Evolutionary conservation across 2,888 invertebrate species (phyloP).

Genomic region (Tuberolachnus salignus): DNA sequence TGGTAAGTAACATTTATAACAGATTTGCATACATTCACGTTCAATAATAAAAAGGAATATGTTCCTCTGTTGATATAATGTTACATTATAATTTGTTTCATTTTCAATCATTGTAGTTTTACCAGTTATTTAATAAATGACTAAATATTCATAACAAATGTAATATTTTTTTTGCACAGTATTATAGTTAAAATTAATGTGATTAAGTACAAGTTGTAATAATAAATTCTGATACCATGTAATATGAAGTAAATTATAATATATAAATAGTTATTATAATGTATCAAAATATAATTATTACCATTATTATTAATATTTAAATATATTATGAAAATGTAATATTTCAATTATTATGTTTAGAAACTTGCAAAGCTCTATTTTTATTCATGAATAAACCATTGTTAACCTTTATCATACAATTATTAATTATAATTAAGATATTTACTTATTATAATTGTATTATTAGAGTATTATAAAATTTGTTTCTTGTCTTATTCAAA

Average conservation of each 20-base stretch:
- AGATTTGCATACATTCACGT: background rate
- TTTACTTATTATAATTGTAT: constrained; percentile 5
- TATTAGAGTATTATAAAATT: constrained; percentile 7
- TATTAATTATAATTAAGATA: constrained; percentile 21
- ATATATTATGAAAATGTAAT: constrained; percentile 14
- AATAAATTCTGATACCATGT: constrained; percentile 23
- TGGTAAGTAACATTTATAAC: background rate
- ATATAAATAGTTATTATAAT: background rate
- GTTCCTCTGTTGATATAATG: background rate
- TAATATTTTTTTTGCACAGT: constrained; percentile 48
- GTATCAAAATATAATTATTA: constrained; percentile 32
- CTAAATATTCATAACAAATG: constrained; percentile 14
- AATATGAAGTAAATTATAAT: background rate
- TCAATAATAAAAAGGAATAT: background rate
- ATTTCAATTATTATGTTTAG: constrained; percentile 19
- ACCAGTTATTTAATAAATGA: constrained; percentile 17
- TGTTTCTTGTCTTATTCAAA: background rate
- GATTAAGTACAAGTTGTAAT: constrained; percentile 33
- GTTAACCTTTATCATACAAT: constrained; percentile 28
- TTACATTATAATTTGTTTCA: constrained; percentile 11
- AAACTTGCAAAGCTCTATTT: constrained; percentile 41
- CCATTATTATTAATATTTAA: constrained; percentile 28
- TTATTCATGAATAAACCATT: constrained; percentile 18
- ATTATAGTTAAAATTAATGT: constrained; percentile 33
- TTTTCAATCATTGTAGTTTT: background rate